These are phyloP conservation scores for Agrochola circellaris DNA, from an alignment of 2,888 invertebrate species.

Conservation along the genomic window DNA sequence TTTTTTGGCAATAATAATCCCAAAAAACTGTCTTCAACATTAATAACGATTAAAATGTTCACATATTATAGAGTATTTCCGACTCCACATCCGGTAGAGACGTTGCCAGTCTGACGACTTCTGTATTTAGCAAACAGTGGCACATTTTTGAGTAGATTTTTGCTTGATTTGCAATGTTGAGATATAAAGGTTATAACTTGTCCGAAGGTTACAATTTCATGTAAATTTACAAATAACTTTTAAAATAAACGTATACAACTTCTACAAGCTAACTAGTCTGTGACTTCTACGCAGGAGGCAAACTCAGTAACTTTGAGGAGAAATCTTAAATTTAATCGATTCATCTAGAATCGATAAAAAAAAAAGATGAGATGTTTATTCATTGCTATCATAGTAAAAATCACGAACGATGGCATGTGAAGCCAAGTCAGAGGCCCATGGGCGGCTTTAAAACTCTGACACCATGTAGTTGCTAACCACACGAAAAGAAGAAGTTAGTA, in stretches of 20 bases:
- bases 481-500: too few species aligned
- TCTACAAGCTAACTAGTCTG: too few species aligned
- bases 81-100: constrained; percentile 78
- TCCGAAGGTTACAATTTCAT: not conserved
- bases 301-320: not conserved
- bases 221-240: not conserved
- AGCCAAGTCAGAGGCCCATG: too few species aligned
- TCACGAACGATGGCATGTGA: too few species aligned
- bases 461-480: too few species aligned
- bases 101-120: constrained; percentile 89
- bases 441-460: too few species aligned
- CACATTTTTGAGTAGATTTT: constrained; percentile 59
- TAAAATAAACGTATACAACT: not conserved
- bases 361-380: not conserved
- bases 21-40: rapidly evolving
- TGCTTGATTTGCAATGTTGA: constrained; percentile 47
- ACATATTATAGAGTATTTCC: constrained; percentile 64
- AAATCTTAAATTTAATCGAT: not conserved
- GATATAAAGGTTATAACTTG: constrained; percentile 13
- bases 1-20: rapidly evolving
- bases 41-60: constrained; percentile 40
- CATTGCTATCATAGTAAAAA: too few species aligned
- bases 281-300: not conserved
- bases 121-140: constrained; percentile 87
- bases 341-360: not conserved